phyloP scores from a whole-genome alignment of 1,140 invertebrate genomes.

The Magallana ariakensis region DNA sequence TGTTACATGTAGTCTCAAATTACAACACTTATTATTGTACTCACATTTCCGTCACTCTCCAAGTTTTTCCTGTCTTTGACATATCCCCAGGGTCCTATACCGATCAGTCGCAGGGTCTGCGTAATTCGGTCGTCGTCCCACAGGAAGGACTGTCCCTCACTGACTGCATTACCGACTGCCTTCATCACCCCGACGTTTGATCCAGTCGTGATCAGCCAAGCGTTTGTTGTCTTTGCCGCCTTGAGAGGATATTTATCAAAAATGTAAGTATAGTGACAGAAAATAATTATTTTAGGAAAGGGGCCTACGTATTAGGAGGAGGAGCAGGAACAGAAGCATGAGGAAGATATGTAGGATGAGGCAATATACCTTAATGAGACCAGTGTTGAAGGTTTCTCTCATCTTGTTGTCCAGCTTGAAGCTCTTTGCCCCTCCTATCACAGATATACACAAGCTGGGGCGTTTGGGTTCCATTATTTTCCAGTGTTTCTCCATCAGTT shows the following conservation, averaged over 20 bases:
- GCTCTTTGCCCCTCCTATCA: conserved; percentile 81
- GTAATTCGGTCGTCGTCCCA: conserved; percentile 74
- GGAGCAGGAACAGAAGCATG: no score
- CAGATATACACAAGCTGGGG: conserved; percentile 80
- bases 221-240: conserved; percentile 96
- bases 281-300: no score
- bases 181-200: conserved; percentile 91
- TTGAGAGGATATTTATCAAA: conserved; percentile 79
- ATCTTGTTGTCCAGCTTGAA: conserved; percentile 79
- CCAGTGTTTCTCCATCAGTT: conserved; percentile 94
- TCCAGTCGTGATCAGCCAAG: conserved; percentile 97
- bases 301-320: no score
- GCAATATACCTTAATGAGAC: conserved; percentile 77
- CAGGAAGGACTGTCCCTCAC: conserved; percentile 83
- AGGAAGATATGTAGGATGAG: no score
- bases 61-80: conserved; percentile 94
- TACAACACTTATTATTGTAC: background rate
- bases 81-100: conserved; percentile 98
- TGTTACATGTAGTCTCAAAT: no score
- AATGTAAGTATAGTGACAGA: no score
- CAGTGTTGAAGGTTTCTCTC: conserved; percentile 78
- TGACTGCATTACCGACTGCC: conserved; percentile 75
- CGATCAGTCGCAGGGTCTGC: conserved; percentile 83
- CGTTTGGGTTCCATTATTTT: conserved; percentile 76
- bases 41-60: conserved; percentile 79